These are phyloP conservation scores for Conus canariensis DNA, from an alignment of 2,888 invertebrate genomes.

Conservation along the genomic window DNA sequence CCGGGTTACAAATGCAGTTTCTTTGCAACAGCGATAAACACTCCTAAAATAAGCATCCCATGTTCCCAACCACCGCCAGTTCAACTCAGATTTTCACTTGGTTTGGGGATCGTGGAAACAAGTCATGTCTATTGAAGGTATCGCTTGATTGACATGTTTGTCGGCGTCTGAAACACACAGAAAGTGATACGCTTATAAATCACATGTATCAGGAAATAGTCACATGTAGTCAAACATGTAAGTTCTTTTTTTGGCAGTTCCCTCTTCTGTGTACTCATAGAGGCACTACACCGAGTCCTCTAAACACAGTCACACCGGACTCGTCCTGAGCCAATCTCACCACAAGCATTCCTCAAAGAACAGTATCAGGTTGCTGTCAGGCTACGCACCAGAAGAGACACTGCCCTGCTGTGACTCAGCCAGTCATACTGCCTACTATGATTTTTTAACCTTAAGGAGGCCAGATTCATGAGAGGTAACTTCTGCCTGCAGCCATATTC, in stretches of 20 bases:
- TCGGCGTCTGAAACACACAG: conserved; percentile 19
- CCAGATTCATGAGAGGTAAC: no score
- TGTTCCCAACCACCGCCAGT: background rate
- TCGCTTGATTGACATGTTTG: conserved; percentile 16
- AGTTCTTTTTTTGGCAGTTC: background rate
- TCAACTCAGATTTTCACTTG: background rate
- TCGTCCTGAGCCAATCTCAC: no score
- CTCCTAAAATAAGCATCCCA: no score
- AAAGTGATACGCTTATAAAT: background rate
- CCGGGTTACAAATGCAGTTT: no score
- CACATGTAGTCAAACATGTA: background rate
- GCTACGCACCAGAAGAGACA: background rate
- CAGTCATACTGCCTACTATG: background rate
- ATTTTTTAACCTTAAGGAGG: no score
- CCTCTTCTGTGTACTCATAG: no score
- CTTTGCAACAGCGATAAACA: no score
- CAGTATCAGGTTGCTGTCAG: background rate
- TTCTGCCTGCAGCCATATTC: no score
- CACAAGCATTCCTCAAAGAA: background rate
- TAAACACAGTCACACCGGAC: no score
- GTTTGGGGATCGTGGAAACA: background rate
- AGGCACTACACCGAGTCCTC: no score
- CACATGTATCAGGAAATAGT: background rate
- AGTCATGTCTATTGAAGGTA: conserved; percentile 1
- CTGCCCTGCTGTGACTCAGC: background rate